Conservation (phyloP, 1,140 invertebrate genomes). For the Drosophila burlai region DNA sequence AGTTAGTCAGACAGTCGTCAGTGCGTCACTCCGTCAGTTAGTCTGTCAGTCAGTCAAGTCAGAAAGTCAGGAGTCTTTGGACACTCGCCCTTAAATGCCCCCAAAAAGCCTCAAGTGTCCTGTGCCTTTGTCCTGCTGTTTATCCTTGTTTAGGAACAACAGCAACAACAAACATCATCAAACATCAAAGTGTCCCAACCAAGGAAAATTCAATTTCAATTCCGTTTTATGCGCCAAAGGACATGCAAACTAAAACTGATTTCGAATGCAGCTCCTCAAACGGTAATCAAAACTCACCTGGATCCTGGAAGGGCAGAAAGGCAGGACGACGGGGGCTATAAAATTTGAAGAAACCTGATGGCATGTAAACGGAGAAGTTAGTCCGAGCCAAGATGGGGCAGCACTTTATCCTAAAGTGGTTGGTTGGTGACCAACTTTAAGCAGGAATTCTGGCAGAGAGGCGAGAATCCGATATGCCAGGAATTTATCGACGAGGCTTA, state of each 20-base stretch:
- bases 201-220: constrained; percentile 72
- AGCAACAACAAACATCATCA: constrained; percentile 1
- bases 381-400: constrained; percentile 11
- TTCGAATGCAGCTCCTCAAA: constrained; percentile 73
- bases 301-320: neutral
- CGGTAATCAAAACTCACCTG: constrained; percentile 46
- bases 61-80: constrained; percentile 36
- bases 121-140: constrained; percentile 48
- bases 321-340: constrained; percentile 22
- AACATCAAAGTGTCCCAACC: constrained; percentile 68
- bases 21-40: constrained; percentile 21
- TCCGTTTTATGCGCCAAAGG: constrained; percentile 71
- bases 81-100: constrained; percentile 33
- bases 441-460: constrained; percentile 6
- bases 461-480: constrained; percentile 2
- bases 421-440: constrained; percentile 30
- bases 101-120: constrained; percentile 57
- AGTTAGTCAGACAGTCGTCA: constrained; percentile 50
- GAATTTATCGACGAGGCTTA: neutral
- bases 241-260: constrained; percentile 81
- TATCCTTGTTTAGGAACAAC: constrained; percentile 25
- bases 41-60: constrained; percentile 58
- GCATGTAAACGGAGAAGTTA: constrained; percentile 66
- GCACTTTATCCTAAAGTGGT: constrained; percentile 21
- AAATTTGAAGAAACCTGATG: constrained; percentile 58